Conservation (phyloP, 2,113 vertebrate genomes). For the Potamarius usumacintae region DNA sequence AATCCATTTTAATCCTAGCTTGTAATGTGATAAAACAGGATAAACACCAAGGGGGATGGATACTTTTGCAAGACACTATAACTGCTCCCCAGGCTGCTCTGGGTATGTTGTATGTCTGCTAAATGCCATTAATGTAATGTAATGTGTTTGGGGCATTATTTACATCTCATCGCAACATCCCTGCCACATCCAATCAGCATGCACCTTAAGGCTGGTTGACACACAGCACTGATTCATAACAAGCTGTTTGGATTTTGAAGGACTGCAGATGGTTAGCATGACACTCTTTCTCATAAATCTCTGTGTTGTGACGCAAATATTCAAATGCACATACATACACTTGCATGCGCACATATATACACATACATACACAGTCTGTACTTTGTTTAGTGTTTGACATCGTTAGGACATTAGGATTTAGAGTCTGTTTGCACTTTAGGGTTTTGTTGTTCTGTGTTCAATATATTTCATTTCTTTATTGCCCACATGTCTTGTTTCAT, state of each 20-base stretch:
- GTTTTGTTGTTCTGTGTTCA: neutral
- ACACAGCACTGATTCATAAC: neutral
- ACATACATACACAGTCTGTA: neutral
- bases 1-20: too few relatives aligned
- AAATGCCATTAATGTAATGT: too few relatives aligned
- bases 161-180: neutral
- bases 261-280: neutral
- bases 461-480: neutral
- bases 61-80: too few relatives aligned
- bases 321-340: neutral
- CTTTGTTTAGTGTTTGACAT: neutral
- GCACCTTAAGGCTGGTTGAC: neutral
- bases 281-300: neutral
- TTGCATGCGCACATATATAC: too few relatives aligned
- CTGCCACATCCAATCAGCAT: neutral
- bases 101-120: too few relatives aligned
- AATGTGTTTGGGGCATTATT: neutral
- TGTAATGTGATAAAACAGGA: too few relatives aligned
- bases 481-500: neutral
- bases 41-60: too few relatives aligned
- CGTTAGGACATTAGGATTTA: neutral
- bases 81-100: too few relatives aligned
- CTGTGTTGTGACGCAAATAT: neutral
- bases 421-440: neutral
- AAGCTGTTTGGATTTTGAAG: neutral